Percentiles rank a stretch among this genome's conserved stretches.
Evolutionary conservation across 2,797 vertebrate species (phyloP).

Genomic region (Octomys mimax): DNA sequence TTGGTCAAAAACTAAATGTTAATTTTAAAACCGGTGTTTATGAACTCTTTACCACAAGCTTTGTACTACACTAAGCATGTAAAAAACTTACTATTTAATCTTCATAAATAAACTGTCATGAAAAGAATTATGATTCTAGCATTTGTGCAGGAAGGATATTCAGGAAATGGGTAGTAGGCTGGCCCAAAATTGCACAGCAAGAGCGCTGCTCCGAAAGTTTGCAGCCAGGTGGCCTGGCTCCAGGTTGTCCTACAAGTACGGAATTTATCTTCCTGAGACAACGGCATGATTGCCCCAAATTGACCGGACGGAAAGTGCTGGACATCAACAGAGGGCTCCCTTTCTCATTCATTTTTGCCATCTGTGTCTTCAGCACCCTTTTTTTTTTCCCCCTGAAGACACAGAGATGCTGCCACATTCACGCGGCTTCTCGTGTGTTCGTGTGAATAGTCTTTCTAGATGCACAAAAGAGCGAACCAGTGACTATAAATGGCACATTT

Average conservation of each 20-base stretch:
- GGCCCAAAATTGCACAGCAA: neutral
- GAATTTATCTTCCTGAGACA: neutral
- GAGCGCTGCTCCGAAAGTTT: neutral
- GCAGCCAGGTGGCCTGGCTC: neutral
- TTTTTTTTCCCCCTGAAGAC: neutral
- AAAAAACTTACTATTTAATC: slow-evolving; percentile 31
- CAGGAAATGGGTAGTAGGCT: neutral
- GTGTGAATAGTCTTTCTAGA: slow-evolving; percentile 40
- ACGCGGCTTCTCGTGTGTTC: neutral
- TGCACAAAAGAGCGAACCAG: slow-evolving; percentile 32
- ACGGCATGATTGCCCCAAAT: neutral
- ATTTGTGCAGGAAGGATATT: neutral
- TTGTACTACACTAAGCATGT: neutral
- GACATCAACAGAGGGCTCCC: neutral
- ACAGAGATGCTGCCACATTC: neutral
- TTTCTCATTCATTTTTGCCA: neutral
- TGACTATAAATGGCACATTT: slow-evolving; percentile 55
- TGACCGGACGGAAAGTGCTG: neutral
- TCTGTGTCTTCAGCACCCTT: neutral
- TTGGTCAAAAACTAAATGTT: neutral
- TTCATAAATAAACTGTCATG: slow-evolving; percentile 16
- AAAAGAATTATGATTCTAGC: neutral
- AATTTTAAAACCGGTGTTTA: slow-evolving; percentile 19
- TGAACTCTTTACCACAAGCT: neutral
- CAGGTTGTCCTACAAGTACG: neutral